Evolutionary conservation across 2,888 invertebrate genomes (phyloP).

Genomic region (Germaria angustata): DNA sequence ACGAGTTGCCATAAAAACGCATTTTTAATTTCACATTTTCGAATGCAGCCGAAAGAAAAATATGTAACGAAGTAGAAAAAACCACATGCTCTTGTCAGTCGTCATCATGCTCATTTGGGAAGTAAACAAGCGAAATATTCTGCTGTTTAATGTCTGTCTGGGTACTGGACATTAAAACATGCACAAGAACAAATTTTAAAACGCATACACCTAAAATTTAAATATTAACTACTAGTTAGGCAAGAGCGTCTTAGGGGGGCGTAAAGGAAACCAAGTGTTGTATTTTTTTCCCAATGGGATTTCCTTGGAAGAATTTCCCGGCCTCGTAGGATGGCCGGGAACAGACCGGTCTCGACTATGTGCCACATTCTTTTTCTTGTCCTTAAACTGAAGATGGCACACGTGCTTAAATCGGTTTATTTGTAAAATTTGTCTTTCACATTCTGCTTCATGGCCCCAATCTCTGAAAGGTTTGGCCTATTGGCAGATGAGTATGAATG

Average conservation of each 20-base stretch:
- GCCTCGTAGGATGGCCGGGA: too few species aligned
- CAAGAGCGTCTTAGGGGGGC: not conserved
- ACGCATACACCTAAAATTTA: constrained; percentile 40
- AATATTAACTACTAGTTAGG: constrained; percentile 43
- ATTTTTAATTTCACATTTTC: constrained; percentile 64
- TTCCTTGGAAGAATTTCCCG: too few species aligned
- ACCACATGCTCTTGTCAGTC: constrained; percentile 64
- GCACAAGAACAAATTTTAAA: constrained; percentile 26
- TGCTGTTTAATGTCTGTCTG: constrained; percentile 30
- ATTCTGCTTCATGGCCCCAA: too few species aligned
- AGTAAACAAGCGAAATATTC: constrained; percentile 57
- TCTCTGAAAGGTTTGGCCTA: too few species aligned
- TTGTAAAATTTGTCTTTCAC: too few species aligned
- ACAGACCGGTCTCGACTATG: too few species aligned
- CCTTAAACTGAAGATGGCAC: too few species aligned
- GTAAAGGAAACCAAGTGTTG: too few species aligned
- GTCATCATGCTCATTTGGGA: constrained; percentile 53
- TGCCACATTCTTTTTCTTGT: too few species aligned
- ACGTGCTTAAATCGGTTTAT: too few species aligned
- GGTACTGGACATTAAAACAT: constrained; percentile 23
- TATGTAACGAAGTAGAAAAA: constrained; percentile 30
- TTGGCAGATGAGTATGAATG: too few species aligned
- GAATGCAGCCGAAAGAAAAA: not conserved
- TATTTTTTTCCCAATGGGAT: too few species aligned
- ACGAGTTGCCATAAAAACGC: constrained; percentile 67